Evolutionary conservation across 2,113 vertebrate species (phyloP).

Genomic region (Lethenteron reissneri): DNA sequence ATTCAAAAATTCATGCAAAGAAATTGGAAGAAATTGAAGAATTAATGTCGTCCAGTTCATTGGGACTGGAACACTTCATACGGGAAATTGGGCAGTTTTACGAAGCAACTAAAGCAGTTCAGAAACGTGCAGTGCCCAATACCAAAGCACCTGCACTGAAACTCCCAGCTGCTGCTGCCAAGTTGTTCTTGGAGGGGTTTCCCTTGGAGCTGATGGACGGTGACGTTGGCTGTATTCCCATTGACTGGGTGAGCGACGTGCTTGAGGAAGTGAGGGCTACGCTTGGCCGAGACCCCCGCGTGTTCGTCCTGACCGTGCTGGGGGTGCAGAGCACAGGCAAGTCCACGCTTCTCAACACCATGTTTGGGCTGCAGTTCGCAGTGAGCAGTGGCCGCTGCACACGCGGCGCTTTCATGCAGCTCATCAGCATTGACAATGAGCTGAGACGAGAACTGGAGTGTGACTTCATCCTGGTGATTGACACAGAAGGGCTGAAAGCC

Average conservation of each 20-base stretch:
- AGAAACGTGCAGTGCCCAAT: conserved; percentile 4
- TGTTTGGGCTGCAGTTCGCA: conserved; percentile 28
- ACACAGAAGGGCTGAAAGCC: no score
- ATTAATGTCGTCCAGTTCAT: neutral
- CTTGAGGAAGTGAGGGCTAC: conserved; percentile 19
- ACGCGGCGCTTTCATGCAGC: conserved; percentile 8
- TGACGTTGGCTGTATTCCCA: conserved; percentile 29
- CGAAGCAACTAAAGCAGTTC: conserved; percentile 22
- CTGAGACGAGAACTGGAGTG: neutral
- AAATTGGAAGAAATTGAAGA: neutral
- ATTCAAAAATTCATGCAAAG: conserved; percentile 4
- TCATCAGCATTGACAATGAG: neutral
- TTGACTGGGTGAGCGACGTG: conserved; percentile 35
- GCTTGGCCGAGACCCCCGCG: conserved; percentile 17
- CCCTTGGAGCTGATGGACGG: conserved; percentile 41
- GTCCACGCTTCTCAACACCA: conserved; percentile 35
- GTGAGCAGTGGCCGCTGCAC: conserved; percentile 9
- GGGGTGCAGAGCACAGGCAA: conserved; percentile 44
- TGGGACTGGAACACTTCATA: conserved; percentile 24
- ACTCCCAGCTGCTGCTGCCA: conserved; percentile 18
- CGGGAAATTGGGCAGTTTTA: conserved; percentile 45
- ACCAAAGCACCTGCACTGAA: neutral
- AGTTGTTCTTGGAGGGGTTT: conserved; percentile 28
- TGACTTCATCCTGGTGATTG: no score
- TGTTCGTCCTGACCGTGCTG: conserved; percentile 30